Base-by-base conservation (phyloP, 2,888 invertebrate genomes). In the Clanis bilineata region DNA sequence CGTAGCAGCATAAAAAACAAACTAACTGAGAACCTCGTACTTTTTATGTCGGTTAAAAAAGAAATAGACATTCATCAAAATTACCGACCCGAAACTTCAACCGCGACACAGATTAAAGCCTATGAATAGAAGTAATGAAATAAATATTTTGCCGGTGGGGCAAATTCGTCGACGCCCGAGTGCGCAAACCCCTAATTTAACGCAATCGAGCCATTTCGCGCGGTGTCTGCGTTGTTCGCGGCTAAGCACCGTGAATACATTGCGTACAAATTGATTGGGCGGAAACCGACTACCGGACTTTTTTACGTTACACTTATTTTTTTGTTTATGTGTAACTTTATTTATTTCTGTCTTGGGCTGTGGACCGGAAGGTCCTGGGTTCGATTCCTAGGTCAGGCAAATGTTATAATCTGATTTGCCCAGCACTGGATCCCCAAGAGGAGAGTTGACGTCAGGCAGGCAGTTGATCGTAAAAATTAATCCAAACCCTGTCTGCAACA, bases 91-190 rank as follows among this genome's bases (percentile, higher is more conserved):
- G 9, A 44, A 44, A 25, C 67, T 79, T 76, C 51, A 32, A 69
- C 84, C 57, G 82, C 75, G 76, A 81, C 90, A 80, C 84, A 88
- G 91, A 90, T 92, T 91, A 90, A 79, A 80, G 79, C 77, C 83
- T 76, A 90, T 91, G 91, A 92, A 92, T 91, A 86, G 90, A 85
- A 87, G 89, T 92, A 92, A 92, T 92, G 91, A 91, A 92, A 92
- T 91, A 92, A 92, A 92, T 88, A 91, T 92, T 92, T 91, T 85
- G 90, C 86, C 90, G 91, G 89, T 88, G 82, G 88, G 84, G 86
- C 87, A 86, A 84, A 86, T 84, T 84, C 83, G 77, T 78, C 79
- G 78, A 88, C 90, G 90, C 83, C 82, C 74, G 86, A 77, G 66
- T 83, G 88, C 77, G 71, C 85, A 81, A 85, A 83, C 88, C 89